Conservation (phyloP, 2,888 invertebrate genomes). For the Cheilosia grossa region DNA sequence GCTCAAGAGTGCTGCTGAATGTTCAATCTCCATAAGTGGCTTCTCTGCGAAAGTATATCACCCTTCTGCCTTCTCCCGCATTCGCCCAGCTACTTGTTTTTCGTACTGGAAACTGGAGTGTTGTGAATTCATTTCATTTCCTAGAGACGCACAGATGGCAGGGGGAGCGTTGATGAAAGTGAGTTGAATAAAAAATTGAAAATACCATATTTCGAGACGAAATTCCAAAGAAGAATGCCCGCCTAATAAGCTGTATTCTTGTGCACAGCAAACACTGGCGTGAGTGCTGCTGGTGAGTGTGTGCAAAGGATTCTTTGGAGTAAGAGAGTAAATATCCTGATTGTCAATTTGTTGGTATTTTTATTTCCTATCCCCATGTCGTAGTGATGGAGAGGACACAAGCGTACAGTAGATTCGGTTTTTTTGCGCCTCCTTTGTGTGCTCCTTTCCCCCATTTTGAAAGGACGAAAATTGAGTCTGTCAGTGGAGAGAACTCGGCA, state of each 20-base stretch:
- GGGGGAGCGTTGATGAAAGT: conserved; percentile 57
- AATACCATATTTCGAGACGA: conserved; percentile 20
- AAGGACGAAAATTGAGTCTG: conserved; percentile 53
- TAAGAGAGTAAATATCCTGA: conserved; percentile 59
- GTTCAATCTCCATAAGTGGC: conserved; percentile 60
- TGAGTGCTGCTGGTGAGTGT: not conserved
- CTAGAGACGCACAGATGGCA: conserved; percentile 4
- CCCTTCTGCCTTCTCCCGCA: not conserved
- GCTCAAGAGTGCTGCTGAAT: conserved; percentile 49
- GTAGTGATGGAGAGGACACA: conserved; percentile 31
- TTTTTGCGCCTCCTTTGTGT: conserved; percentile 39
- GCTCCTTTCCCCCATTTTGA: conserved; percentile 17
- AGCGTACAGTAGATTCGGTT: conserved; percentile 21
- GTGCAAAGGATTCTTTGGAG: conserved; percentile 30
- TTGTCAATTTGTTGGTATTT: conserved; percentile 67
- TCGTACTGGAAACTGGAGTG: conserved; percentile 9
- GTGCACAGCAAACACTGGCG: conserved; percentile 4
- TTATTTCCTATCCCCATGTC: conserved; percentile 54
- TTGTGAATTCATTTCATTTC: conserved; percentile 48
- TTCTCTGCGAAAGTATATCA: not conserved
- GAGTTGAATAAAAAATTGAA: conserved; percentile 62
- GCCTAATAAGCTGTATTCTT: conserved; percentile 65
- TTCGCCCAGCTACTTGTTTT: conserved; percentile 17
- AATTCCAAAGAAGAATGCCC: conserved; percentile 23
- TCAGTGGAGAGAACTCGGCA: conserved; percentile 11